Conservation (phyloP, 2,113 vertebrate genomes). For the Rutilus rutilus region DNA sequence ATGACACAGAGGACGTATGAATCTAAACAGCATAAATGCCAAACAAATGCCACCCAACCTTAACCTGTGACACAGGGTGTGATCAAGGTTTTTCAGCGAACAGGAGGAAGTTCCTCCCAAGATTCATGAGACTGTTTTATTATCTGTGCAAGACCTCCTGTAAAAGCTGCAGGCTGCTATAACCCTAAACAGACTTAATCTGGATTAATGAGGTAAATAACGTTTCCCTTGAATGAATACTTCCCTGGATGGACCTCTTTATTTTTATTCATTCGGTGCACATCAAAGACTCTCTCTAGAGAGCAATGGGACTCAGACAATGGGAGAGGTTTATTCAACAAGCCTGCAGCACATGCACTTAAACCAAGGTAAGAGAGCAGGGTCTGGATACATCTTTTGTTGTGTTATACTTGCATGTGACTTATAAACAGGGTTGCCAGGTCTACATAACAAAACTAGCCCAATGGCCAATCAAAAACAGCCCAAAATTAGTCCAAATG, state of each 20-base stretch:
- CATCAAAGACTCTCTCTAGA: conserved; percentile 49
- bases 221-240: not conserved
- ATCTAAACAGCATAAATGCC: not conserved
- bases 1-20: not conserved
- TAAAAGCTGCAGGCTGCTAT: conserved; percentile 1
- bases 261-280: conserved; percentile 16
- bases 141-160: conserved; percentile 8
- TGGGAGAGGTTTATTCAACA: conserved; percentile 26
- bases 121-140: not conserved
- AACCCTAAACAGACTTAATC: conserved; percentile 10
- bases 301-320: conserved; percentile 39
- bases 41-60: not conserved
- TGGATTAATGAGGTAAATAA: conserved; percentile 39
- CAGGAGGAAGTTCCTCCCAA: conserved; percentile 7
- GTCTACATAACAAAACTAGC: not conserved
- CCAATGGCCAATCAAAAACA: not conserved
- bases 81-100: not conserved
- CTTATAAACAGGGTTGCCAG: no score
- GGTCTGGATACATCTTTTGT: not conserved
- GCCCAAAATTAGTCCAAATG: no score
- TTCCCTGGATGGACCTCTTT: not conserved
- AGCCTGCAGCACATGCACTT: conserved; percentile 10
- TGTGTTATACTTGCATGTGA: not conserved
- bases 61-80: not conserved
- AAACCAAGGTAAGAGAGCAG: not conserved